Conservation (phyloP, 2,888 invertebrate species). For the Ceriagrion tenellum region DNA sequence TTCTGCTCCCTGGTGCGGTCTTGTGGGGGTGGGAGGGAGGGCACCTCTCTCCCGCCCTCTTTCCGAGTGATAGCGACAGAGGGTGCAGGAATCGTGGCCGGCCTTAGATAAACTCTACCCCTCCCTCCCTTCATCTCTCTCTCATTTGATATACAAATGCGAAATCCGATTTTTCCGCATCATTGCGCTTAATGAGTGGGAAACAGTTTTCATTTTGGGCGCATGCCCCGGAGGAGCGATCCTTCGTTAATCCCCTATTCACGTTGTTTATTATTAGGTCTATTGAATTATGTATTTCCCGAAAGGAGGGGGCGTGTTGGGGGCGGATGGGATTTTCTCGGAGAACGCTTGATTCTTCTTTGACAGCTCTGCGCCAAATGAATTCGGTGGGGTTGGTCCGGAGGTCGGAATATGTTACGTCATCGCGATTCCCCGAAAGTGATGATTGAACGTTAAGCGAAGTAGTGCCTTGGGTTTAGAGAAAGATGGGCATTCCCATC, state of each 20-base stretch:
- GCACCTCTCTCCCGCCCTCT: not conserved
- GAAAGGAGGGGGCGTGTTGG: not conserved
- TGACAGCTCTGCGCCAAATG: not conserved
- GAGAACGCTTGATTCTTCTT: not conserved
- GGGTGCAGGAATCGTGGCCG: not conserved
- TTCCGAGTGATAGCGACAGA: not conserved
- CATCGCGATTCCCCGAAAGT: not conserved
- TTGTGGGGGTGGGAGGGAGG: no score
- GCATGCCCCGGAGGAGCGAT: not conserved
- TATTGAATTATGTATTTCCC: slow-evolving; percentile 19
- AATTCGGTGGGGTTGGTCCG: not conserved
- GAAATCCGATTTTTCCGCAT: slow-evolving; percentile 26
- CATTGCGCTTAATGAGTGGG: slow-evolving; percentile 28
- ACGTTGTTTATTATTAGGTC: not conserved
- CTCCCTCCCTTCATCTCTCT: not conserved
- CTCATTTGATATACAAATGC: slow-evolving; percentile 32
- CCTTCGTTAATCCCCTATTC: slow-evolving; percentile 25
- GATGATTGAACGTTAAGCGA: no score
- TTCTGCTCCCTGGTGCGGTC: not conserved
- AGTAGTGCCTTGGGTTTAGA: no score
- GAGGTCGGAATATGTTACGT: not conserved
- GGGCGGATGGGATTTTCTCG: not conserved
- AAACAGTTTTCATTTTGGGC: not conserved
- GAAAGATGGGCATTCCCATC: no score
- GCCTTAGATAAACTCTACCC: slow-evolving; percentile 21